Percentiles rank a stretch among this genome's conserved stretches.
Evolutionary conservation across 2,113 vertebrate genomes (phyloP).

Genomic region (Zeus faber): DNA sequence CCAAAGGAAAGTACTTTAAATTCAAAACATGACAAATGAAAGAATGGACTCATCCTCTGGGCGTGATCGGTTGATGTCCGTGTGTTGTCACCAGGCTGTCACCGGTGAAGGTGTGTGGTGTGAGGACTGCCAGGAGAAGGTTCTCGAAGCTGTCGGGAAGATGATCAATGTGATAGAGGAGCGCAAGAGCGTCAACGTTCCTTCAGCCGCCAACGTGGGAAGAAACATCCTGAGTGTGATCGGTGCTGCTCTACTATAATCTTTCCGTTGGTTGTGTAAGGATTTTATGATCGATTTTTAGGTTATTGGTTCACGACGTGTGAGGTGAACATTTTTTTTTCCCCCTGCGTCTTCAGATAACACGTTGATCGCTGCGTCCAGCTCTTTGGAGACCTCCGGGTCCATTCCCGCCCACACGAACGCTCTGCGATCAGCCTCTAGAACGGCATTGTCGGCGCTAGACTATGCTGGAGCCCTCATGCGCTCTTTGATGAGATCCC

Average conservation of each 20-base stretch:
- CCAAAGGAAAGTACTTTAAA: too few relatives aligned
- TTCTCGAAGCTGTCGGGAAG: constrained; percentile 60
- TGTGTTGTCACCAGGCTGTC: constrained; percentile 52
- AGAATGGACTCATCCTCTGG: too few relatives aligned
- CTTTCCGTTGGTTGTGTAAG: not conserved
- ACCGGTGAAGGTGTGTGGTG: constrained; percentile 52
- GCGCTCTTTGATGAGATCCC: constrained; percentile 60
- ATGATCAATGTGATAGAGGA: constrained; percentile 72
- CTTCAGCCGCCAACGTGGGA: constrained; percentile 51
- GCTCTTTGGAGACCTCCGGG: constrained; percentile 6
- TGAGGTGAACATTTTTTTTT: not conserved
- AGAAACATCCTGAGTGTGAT: constrained; percentile 70
- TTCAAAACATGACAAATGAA: too few relatives aligned
- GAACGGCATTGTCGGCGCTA: constrained; percentile 46
- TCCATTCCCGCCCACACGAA: not conserved
- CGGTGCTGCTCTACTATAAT: constrained; percentile 49
- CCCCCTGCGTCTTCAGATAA: constrained; percentile 52
- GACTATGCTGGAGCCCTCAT: constrained; percentile 58
- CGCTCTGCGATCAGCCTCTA: constrained; percentile 24
- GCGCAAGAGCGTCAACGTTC: constrained; percentile 42
- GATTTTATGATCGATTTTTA: not conserved
- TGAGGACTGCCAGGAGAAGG: constrained; percentile 45
- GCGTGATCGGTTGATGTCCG: not conserved
- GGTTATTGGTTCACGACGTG: not conserved
- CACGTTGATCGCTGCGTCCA: constrained; percentile 56